Evolutionary conservation across 35 echinoderm and acorn worm species (phyloP), one percentile per base, ranked within the genome.

Genomic region (Apostichopus japonicus): DNA sequence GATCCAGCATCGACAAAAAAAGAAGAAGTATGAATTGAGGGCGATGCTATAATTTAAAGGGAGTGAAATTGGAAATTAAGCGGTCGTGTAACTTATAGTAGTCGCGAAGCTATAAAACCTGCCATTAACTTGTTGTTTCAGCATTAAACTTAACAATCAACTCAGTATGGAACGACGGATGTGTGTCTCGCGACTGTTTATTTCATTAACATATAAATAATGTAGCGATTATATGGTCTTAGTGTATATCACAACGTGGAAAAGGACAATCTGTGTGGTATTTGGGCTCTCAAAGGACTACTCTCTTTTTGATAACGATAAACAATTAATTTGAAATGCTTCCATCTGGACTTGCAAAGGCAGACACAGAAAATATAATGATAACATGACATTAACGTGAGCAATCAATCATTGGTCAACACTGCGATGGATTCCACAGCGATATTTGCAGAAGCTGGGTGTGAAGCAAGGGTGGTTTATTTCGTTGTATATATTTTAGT

Each of bases 201-300:
- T 84, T 84, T 84, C 81, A 84, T 84, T 84, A 84, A 57, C 81
- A 84, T 84, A 84, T 84, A 57, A 84, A 84, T 84, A 84, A 84
- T 44, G 33, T 54, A 56, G 81, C 27, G 16, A 84, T 44, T 44
- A 44, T 44, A 44, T 44, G 33, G 33, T 44, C 33, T 44, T 44
- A 44, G 33, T 44, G 33, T 44, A 44, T 44, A 44, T 44, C 33
- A 44, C 33, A 44, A 44, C 33, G 33, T 44, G 33, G 33, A 44
- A 44, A 44, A 44, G 33, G 33, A 44, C 33, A 44, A 25, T 44
- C 1, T 75, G 71, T 75, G 71, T 75, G 71, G 71, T 75, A 75
- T 75, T 75, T 17, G 0, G 8, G 63, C 6, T 67, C 11, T 67
- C 63, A 19, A 19, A 11, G 63, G 63, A 67, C 8, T 11, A 5